Percentiles rank a stretch among this genome's conserved stretches.
Conservation (phyloP, 2,113 vertebrate genomes). For the Oncorhynchus gorbuscha region DNA sequence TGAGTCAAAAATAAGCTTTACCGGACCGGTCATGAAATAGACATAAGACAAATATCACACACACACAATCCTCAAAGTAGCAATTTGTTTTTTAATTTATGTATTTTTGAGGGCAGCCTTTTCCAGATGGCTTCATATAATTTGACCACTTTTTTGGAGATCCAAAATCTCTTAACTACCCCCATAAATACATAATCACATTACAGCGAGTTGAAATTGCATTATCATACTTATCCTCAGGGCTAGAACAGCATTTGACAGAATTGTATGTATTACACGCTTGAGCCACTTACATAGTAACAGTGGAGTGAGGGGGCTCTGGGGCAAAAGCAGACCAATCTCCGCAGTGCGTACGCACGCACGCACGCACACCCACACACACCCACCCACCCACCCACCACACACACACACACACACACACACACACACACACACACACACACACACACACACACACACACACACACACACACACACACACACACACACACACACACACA, state of each 20-base stretch:
- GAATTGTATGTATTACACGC: conserved; percentile 43
- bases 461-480: too few relatives aligned
- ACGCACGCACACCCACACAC: too few relatives aligned
- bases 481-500: too few relatives aligned
- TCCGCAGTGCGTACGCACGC: not conserved
- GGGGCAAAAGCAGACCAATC: conserved; percentile 14
- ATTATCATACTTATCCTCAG: conserved; percentile 28
- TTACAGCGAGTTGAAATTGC: conserved; percentile 7
- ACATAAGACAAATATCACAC: too few relatives aligned
- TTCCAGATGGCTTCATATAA: conserved; percentile 24
- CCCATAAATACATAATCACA: conserved; percentile 31
- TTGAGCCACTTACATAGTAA: conserved; percentile 10
- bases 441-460: too few relatives aligned
- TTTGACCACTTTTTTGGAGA: conserved; percentile 33
- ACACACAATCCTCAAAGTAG: too few relatives aligned
- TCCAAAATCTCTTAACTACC: conserved; percentile 34
- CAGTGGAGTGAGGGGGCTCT: not conserved
- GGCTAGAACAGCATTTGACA: conserved; percentile 18
- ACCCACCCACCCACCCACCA: not conserved
- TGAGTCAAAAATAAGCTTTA: too few relatives aligned
- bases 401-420: too few relatives aligned
- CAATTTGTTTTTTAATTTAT: not conserved
- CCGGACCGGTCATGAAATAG: too few relatives aligned
- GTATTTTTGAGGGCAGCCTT: not conserved
- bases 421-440: too few relatives aligned